These are phyloP conservation scores for Polyommatus iphigenia DNA, from an alignment of 2,888 invertebrate genomes.

Conservation along the genomic window DNA sequence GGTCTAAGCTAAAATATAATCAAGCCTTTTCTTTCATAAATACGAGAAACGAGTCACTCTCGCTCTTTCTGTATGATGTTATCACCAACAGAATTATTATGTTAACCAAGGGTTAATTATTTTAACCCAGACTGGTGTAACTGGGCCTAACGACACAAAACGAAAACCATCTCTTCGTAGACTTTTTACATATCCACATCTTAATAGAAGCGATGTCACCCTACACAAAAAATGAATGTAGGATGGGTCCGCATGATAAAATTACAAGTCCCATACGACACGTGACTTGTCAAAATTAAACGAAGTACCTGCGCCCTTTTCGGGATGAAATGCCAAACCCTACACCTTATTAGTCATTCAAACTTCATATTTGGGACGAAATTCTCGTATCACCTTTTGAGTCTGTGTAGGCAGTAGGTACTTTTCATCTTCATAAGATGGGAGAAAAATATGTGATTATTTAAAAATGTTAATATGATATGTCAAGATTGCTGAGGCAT, in stretches of 20 bases:
- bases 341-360: slow-evolving; percentile 21
- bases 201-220: neutral
- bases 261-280: slow-evolving; percentile 10
- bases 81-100: too few relatives aligned
- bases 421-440: neutral
- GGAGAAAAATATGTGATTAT: neutral
- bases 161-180: too few relatives aligned
- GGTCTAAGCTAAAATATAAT: too few relatives aligned
- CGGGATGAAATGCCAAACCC: slow-evolving; percentile 15
- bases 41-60: too few relatives aligned
- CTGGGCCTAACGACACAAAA: too few relatives aligned
- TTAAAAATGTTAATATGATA: neutral
- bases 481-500: too few relatives aligned
- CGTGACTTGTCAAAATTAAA: slow-evolving; percentile 24
- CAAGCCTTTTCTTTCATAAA: too few relatives aligned
- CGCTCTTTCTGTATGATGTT: too few relatives aligned
- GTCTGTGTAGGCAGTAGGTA: neutral
- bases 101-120: too few relatives aligned
- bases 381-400: neutral
- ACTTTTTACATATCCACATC: neutral
- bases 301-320: slow-evolving; percentile 14
- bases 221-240: neutral
- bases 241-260: slow-evolving; percentile 11
- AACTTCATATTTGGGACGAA: neutral
- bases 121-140: too few relatives aligned